A percentile compares a stretch with the other conserved stretches of the same genome.
Evolutionary conservation across 2,888 invertebrate genomes (phyloP).

Genomic region (Tinea pellionella): DNA sequence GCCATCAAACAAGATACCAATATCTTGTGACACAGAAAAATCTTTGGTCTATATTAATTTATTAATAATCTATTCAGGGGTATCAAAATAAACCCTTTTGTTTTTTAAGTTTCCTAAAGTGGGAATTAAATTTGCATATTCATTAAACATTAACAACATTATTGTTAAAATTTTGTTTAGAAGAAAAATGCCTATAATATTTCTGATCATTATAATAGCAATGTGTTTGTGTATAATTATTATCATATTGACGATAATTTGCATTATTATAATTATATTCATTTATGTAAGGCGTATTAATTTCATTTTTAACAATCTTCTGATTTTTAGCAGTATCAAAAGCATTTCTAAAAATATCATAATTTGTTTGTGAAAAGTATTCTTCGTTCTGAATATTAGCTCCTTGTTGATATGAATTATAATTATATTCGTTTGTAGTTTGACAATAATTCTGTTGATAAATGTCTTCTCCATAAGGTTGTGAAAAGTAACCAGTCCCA

Average conservation of each 20-base stretch:
- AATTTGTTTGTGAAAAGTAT: constrained; percentile 64
- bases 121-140: too few species aligned
- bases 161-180: constrained; percentile 35
- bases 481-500: constrained; percentile 59
- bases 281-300: neutral
- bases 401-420: neutral
- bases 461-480: constrained; percentile 47
- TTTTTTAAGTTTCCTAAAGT: too few species aligned
- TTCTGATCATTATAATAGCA: constrained; percentile 52
- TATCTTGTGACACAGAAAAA: too few species aligned
- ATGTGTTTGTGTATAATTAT: constrained; percentile 38
- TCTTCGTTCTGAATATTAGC: constrained; percentile 25
- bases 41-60: too few species aligned
- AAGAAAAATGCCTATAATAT: constrained; percentile 50
- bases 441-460: constrained; percentile 26
- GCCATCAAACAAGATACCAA: too few species aligned
- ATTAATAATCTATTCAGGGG: too few species aligned
- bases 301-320: constrained; percentile 24
- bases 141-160: constrained; percentile 49
- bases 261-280: constrained; percentile 17
- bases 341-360: constrained; percentile 69
- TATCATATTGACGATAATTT: constrained; percentile 18
- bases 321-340: constrained; percentile 59
- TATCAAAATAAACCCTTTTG: too few species aligned
- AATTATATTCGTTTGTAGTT: neutral